Percentiles rank a stretch among this genome's conserved stretches.
Conservation (phyloP, 2,888 invertebrate species). For the Ichneumoninae sp. region DNA sequence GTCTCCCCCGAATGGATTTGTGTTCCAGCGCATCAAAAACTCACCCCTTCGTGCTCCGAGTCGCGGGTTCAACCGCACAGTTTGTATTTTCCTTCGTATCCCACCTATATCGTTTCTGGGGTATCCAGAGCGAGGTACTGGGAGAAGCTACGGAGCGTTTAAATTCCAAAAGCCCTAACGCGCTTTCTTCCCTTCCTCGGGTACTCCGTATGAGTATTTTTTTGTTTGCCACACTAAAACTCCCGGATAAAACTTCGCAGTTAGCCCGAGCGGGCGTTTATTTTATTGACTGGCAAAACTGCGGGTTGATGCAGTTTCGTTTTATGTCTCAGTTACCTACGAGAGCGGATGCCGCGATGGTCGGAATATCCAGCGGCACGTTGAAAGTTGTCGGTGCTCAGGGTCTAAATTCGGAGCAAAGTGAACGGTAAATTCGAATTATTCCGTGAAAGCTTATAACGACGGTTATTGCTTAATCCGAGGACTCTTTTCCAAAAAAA, state of each 20-base stretch:
- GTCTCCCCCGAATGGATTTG: slow-evolving; percentile 68
- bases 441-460: background rate
- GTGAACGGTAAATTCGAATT: background rate
- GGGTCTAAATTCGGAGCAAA: background rate
- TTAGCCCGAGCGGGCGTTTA: slow-evolving; percentile 14
- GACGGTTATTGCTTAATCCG: background rate
- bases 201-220: slow-evolving; percentile 61
- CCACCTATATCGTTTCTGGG: slow-evolving; percentile 45
- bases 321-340: background rate
- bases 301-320: background rate
- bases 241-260: slow-evolving; percentile 38
- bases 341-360: background rate
- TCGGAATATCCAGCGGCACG: background rate
- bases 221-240: slow-evolving; percentile 69
- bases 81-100: slow-evolving; percentile 76
- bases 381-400: background rate
- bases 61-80: slow-evolving; percentile 73
- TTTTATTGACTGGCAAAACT: slow-evolving; percentile 42
- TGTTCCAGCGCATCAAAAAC: slow-evolving; percentile 58
- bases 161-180: slow-evolving; percentile 13
- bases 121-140: slow-evolving; percentile 64
- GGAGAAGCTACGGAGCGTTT: slow-evolving; percentile 21
- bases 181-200: slow-evolving; percentile 10
- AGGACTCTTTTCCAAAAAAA: background rate
- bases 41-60: slow-evolving; percentile 58